Conservation (phyloP, 64 coral and sea anemone genomes). For the Pachyseris speciosa region DNA sequence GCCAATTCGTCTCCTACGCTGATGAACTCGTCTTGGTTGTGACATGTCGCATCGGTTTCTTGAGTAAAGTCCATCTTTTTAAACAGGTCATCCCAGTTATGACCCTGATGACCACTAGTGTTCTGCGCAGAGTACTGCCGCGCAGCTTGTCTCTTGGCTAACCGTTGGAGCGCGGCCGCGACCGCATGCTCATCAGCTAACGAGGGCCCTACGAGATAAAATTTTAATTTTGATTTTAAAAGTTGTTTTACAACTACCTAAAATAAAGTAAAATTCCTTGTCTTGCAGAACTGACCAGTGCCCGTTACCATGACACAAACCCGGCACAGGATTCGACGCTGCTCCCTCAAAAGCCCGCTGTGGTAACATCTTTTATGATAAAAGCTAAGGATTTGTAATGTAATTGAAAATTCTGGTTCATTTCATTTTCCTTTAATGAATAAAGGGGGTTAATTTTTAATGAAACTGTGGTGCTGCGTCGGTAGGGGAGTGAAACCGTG, state of each 20-base stretch:
- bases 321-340: no score
- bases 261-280: not conserved
- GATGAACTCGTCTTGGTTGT: conserved; percentile 62
- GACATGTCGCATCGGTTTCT: not conserved
- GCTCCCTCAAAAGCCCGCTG: no score
- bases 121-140: conserved; percentile 84
- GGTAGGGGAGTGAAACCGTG: no score
- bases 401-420: not conserved
- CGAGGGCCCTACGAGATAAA: conserved; percentile 28
- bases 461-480: no score
- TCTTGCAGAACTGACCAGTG: no score
- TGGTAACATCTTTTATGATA: no score
- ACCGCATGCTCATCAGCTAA: conserved; percentile 85
- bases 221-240: no score
- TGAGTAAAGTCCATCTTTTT: conserved; percentile 76
- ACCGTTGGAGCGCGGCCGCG: conserved; percentile 70
- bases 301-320: no score
- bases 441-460: no score
- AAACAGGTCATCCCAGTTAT: conserved; percentile 84
- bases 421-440: no score
- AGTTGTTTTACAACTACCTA: not conserved
- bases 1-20: conserved; percentile 17
- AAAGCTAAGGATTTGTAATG: no score
- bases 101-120: not conserved
- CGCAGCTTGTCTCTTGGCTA: conserved; percentile 93